A percentile compares a stretch with the other conserved stretches of the same genome.
Evolutionary conservation across 2,888 invertebrate genomes (phyloP).

Genomic region (Macrosoma leucophasiata): DNA sequence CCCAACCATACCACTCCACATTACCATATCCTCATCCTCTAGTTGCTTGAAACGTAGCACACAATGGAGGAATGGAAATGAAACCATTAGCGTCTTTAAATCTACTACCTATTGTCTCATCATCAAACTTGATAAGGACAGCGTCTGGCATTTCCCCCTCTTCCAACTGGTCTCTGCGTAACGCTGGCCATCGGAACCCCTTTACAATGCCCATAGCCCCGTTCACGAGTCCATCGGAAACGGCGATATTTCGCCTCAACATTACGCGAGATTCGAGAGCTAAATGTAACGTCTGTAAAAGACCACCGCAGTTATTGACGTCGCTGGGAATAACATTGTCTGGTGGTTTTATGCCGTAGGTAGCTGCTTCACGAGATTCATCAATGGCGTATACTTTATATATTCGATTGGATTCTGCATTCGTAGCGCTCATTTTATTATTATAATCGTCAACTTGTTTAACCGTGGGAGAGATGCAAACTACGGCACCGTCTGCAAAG

Average conservation of each 20-base stretch:
- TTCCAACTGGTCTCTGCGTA: conserved; percentile 15
- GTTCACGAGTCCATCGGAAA: conserved; percentile 26
- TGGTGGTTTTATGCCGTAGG: conserved; percentile 26
- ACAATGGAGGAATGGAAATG: conserved; percentile 13
- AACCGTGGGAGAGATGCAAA: conserved; percentile 29
- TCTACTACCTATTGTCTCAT: conserved; percentile 6
- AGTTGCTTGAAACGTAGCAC: conserved; percentile 22
- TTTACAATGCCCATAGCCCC: conserved; percentile 19
- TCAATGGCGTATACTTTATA: conserved; percentile 26
- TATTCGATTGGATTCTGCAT: conserved; percentile 5
- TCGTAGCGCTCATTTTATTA: conserved; percentile 17
- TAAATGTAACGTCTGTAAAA: conserved; percentile 12
- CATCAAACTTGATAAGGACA: conserved; percentile 15
- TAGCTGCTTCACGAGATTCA: conserved; percentile 28
- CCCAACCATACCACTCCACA: conserved; percentile 30
- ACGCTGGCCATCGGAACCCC: conserved; percentile 21
- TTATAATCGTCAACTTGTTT: conserved; percentile 29
- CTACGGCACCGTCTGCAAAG: conserved; percentile 27
- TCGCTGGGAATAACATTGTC: conserved; percentile 21
- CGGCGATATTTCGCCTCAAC: conserved; percentile 28
- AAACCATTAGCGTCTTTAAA: conserved; percentile 17
- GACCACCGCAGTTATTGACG: conserved; percentile 24
- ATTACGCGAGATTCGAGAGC: conserved; percentile 26
- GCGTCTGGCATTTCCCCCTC: conserved; percentile 15
- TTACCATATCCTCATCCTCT: conserved; percentile 28